Evolutionary conservation across 1,140 invertebrate species (phyloP), one percentile per base, ranked within the genome.

Genomic region (Lordiphosa mommai): DNA sequence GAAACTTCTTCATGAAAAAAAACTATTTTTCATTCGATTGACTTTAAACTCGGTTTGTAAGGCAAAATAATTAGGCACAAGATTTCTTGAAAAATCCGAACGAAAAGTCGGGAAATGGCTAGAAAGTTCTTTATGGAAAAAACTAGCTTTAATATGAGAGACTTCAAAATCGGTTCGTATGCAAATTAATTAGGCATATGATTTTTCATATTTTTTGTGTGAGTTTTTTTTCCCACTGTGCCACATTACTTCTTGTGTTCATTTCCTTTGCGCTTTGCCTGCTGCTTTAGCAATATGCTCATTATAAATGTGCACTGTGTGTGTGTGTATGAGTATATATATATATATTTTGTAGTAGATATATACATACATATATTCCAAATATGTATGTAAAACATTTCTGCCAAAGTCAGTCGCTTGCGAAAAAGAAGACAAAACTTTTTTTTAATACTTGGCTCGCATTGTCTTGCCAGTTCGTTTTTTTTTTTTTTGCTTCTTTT

Each of bases 231-330:
- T n/a, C n/a, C 63, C 61, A 67, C 52, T 67, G 43, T 66, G 14
- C 17, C 20, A 14, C 12, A 32, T 8, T 12, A 50, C 34, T 30
- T 70, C 27, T 59, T 40, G n/a, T 53, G 38, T 53, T 61, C 65
- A 66, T 61, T 77, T 73, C 49, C 58, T 52, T 48, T 51, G 52
- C 59, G 33, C 55, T 67, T 61, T 63, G 49, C 30, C 30, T 30
- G 23, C 29, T 58, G 29, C 59, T 48, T 60, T 55, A 30, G 64
- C 60, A 80, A 74, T 66, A 82, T 82, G 74, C 70, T 80, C 70
- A 80, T 80, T 80, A 80, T 66, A 70, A 82, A 79, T 79, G 76
- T 80, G 65, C 73, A 64, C 32, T 53, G 29, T 50, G 27, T 59
- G 58, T 34, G 41, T 56, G 37, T 36, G 46, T 20, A 23, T n/a